Base-by-base conservation (phyloP, 2,888 invertebrate genomes). In the Pollenia griseotomentosa region DNA sequence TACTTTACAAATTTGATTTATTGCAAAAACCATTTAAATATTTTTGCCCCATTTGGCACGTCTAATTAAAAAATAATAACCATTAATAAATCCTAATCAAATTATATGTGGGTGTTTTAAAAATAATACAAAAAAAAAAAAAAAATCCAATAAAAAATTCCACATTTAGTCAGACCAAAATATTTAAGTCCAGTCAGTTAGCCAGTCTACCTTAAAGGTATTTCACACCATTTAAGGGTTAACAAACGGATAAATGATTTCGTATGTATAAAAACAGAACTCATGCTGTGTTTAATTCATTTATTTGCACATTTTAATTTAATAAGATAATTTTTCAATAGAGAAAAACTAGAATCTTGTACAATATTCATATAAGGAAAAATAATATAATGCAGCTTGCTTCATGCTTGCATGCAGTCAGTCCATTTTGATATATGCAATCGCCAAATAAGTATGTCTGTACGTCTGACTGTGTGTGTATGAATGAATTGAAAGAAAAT, bases 261-360 rank as follows among this genome's bases (percentile, higher is more conserved):
- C 40, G 23, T 65, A 70, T 80, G 70, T 40, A 74, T 55, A 59
- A 57, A 79, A 68, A 23, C 40, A 83, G 77, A 87, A 84, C 84
- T 81, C 88, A 89, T 81, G 88, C 88, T 88, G 88, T 65, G 83
- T 73, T 83, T 88, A 78, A 89, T 88, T 85, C 86, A 89, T 88
- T 88, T 89, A 87, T 88, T 88, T 89, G 86, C 87, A 88, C 88
- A 86, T 88, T 88, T 88, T 83, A 88, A 89, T 89, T 88, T 88
- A 89, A 89, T 88, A 88, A 89, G 86, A 84, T 88, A 83, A 88
- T 88, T 88, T 88, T 86, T 88, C 88, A 88, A 73, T 70, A 73
- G 55, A 59, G 44, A 16, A 73, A 83, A 77, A 83, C 68, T 70
- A 85, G 84, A 85, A 85, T 85, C 66, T 80, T 74, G 61, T 74